Evolutionary conservation across 2,797 vertebrate genomes (phyloP).

Genomic region (Myotis pilosus): DNA sequence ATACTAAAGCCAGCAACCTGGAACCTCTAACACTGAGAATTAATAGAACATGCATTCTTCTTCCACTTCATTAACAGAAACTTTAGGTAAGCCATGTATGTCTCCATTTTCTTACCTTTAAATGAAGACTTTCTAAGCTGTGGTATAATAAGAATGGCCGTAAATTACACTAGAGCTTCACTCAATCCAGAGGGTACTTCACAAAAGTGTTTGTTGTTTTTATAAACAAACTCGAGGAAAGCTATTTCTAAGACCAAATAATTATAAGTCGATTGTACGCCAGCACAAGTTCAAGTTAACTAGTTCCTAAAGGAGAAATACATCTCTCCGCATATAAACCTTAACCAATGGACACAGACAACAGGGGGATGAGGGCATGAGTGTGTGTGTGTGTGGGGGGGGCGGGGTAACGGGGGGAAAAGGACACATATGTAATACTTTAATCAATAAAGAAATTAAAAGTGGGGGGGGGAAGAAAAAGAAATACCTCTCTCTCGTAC

Average conservation of each 20-base stretch:
- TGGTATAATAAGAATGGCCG: neutral
- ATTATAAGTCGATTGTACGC: neutral
- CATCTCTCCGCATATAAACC: neutral
- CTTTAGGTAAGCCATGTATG: neutral
- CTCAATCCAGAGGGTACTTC: neutral
- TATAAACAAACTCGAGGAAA: neutral
- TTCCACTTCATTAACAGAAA: neutral
- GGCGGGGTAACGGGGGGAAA: too few relatives aligned
- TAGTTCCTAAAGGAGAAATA: neutral
- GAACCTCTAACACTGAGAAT: neutral
- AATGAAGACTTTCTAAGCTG: neutral
- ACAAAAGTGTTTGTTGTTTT: neutral
- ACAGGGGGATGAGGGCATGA: too few relatives aligned
- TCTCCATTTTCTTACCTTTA: conserved; percentile 45
- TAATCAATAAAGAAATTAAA: too few relatives aligned
- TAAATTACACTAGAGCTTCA: neutral
- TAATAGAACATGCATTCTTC: neutral
- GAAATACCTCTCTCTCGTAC: neutral
- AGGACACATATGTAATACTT: too few relatives aligned
- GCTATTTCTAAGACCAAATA: neutral
- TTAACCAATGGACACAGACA: too few relatives aligned
- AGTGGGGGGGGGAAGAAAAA: neutral
- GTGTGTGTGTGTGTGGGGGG: too few relatives aligned
- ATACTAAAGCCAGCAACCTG: neutral
- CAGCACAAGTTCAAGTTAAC: neutral